Conservation (phyloP, 2,888 invertebrate genomes). For the Strigamia crassipes region DNA sequence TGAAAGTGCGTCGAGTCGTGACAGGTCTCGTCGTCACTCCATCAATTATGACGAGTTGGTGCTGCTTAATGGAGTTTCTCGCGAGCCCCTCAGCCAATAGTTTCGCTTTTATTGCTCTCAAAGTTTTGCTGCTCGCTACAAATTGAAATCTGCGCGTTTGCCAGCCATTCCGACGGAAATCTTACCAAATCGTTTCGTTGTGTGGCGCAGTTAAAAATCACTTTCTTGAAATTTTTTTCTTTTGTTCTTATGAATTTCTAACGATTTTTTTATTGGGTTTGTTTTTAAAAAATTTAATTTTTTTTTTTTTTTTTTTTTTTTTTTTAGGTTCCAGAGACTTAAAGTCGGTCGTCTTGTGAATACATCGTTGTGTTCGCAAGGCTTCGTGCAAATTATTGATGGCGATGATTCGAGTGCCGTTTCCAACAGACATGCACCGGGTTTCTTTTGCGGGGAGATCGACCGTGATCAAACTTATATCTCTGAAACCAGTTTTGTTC, state of each 20-base stretch:
- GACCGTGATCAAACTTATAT: slow-evolving; percentile 93
- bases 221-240: background rate
- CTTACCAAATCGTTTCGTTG: background rate
- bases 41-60: slow-evolving; percentile 35
- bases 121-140: slow-evolving; percentile 36
- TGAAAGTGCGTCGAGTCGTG: slow-evolving; percentile 40
- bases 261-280: background rate
- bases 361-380: slow-evolving; percentile 84
- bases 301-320: background rate
- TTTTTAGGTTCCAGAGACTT: slow-evolving; percentile 84
- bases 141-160: slow-evolving; percentile 38
- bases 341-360: slow-evolving; percentile 86
- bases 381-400: slow-evolving; percentile 89
- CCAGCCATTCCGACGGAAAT: slow-evolving; percentile 7
- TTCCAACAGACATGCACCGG: slow-evolving; percentile 84
- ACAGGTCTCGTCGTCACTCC: slow-evolving; percentile 40
- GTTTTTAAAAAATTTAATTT: background rate
- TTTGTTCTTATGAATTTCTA: background rate
- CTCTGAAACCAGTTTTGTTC: slow-evolving; percentile 90
- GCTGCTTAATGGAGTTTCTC: slow-evolving; percentile 35
- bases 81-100: background rate
- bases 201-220: background rate
- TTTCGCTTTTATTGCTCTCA: slow-evolving; percentile 26
- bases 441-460: slow-evolving; percentile 89
- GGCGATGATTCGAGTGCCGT: slow-evolving; percentile 88